Base-by-base conservation (phyloP, 2,113 vertebrate genomes). In the Columba janthina region DNA sequence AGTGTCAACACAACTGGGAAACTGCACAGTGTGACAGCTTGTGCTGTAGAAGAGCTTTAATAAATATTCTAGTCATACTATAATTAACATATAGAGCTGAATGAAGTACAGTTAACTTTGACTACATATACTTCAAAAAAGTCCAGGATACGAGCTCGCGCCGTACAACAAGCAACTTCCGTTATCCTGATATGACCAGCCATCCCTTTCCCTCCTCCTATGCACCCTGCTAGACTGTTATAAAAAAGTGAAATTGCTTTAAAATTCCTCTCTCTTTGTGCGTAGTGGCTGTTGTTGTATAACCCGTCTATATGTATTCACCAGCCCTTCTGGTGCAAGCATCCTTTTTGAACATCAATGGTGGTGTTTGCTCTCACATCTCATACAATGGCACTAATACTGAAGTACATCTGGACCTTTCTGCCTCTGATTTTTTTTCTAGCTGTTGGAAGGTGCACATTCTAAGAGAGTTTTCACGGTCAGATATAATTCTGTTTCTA, bases 341-440 rank as follows among this genome's bases (percentile, higher is more conserved):
- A 22, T 36, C 0, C 0, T 20, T 31, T 79, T 42, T 83, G 32
- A 36, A 53, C 48, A 38, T 42, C 62, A 48, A 1, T 87, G 31
- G 18, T 11, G 10, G 0, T 36, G 18, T 34, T n/a, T n/a, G 14
- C 74, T 80, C 3, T 1, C 11, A 10, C 11, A 6, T 44, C 40
- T 71, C 10, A 3, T 13, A 75, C 54, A 51, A 1, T 34, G 29
- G 15, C 36, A 31, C 7, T 50, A 19, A n/a, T 34, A 17, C 19
- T 80, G 48, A 69, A 64, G 13, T 42, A 42, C 20, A 21, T 38
- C 42, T 48, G 44, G 19, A 76, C 44, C 9, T 69, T 77, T 62
- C 40, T 61, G 51, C 31, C 36, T 66, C 69, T 84, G 32, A 12
- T 62, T 62, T 83, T 48, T 48, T 71, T 88, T 40, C 34, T 22